These are phyloP conservation scores for Megalopta genalis DNA, from an alignment of 1,140 invertebrate genomes.

Conservation along the genomic window DNA sequence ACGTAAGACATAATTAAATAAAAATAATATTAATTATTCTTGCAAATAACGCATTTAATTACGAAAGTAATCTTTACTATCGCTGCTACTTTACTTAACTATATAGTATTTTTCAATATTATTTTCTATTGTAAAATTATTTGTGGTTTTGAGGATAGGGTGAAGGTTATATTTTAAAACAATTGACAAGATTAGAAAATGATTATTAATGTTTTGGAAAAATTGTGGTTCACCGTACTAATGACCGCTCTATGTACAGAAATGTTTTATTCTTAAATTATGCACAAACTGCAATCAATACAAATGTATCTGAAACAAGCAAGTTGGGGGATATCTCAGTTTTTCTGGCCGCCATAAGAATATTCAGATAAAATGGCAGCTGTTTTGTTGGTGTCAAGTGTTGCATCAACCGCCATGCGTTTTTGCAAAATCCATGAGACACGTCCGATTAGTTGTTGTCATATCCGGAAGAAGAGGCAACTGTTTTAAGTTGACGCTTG, in stretches of 20 bases:
- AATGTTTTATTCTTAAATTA: constrained; percentile 82
- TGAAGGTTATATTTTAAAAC: constrained; percentile 43
- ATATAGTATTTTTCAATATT: too few species aligned
- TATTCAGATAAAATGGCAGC: constrained; percentile 78
- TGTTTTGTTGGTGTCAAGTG: constrained; percentile 76
- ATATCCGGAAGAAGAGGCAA: constrained; percentile 79
- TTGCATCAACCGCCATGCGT: constrained; percentile 75
- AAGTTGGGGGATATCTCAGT: constrained; percentile 81
- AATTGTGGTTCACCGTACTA: constrained; percentile 59
- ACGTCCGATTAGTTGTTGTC: constrained; percentile 80
- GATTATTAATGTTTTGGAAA: constrained; percentile 51
- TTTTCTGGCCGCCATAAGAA: constrained; percentile 78
- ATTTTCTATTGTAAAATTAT: not conserved
- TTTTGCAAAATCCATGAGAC: constrained; percentile 77
- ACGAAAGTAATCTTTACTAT: too few species aligned
- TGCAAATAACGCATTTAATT: too few species aligned
- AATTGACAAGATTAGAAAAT: constrained; percentile 44
- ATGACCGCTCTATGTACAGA: constrained; percentile 79
- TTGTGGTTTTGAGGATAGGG: constrained; percentile 21
- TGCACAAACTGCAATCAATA: constrained; percentile 82
- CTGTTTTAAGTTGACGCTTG: constrained; percentile 70
- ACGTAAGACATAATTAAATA: too few species aligned
- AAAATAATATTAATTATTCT: too few species aligned
- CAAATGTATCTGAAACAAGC: constrained; percentile 82
- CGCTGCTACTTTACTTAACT: too few species aligned